phyloP scores from a whole-genome alignment of 1,140 invertebrate species.

The Condylostylus longicornis region DNA sequence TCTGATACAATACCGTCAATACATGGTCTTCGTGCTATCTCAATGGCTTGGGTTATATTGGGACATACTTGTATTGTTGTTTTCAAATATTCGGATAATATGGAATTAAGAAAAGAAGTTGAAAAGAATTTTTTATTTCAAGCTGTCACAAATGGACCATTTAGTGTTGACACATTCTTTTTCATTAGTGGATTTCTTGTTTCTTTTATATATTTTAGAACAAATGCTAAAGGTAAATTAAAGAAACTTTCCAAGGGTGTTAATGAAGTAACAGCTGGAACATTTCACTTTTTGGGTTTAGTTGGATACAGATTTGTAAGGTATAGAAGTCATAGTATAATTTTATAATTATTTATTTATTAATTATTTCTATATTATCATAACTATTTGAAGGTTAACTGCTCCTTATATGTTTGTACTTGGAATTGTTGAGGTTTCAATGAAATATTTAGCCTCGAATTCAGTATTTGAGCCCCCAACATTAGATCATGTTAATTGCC shows the following conservation, averaged over 20 bases:
- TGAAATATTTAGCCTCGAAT: constrained; percentile 68
- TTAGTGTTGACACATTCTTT: constrained; percentile 87
- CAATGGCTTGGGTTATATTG: constrained; percentile 85
- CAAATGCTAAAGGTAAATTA: constrained; percentile 61
- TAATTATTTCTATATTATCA: constrained; percentile 13
- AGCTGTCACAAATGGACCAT: constrained; percentile 69
- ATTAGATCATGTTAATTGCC: constrained; percentile 62
- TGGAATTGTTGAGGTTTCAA: constrained; percentile 58
- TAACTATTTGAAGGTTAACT: too few relatives aligned
- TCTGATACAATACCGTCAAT: constrained; percentile 66
- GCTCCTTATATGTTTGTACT: constrained; percentile 71
- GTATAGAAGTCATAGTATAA: constrained; percentile 21
- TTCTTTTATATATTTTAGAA: constrained; percentile 69
- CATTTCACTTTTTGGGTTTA: constrained; percentile 62
- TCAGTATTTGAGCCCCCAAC: constrained; percentile 69
- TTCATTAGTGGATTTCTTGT: constrained; percentile 65
- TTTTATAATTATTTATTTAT: not conserved
- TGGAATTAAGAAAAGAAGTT: constrained; percentile 57
- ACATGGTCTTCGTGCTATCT: constrained; percentile 67
- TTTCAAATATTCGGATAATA: constrained; percentile 76
- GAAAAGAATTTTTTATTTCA: constrained; percentile 70
- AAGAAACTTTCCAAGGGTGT: constrained; percentile 55
- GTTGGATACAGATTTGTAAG: constrained; percentile 61
- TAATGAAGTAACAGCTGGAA: constrained; percentile 49
- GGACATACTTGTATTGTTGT: constrained; percentile 75